phyloP scores from a whole-genome alignment of 2,888 invertebrate genomes.

The Yponomeuta sedellus region DNA sequence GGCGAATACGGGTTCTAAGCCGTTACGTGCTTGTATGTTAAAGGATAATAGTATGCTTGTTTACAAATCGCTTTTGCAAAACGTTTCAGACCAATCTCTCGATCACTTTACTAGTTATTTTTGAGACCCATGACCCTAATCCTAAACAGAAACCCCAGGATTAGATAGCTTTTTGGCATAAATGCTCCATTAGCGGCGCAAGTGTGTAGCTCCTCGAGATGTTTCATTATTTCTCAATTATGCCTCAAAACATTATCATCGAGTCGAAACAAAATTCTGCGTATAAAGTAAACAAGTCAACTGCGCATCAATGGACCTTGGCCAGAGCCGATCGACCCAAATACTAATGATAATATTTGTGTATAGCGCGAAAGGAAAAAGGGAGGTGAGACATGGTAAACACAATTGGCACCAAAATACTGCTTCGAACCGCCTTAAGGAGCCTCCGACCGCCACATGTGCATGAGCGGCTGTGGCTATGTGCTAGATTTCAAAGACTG shows the following conservation, averaged over 20 bases:
- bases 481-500: background rate
- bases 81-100: too few species aligned
- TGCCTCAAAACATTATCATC: background rate
- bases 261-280: background rate
- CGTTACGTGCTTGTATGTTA: background rate
- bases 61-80: too few species aligned
- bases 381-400: constrained; percentile 10
- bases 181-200: too few species aligned
- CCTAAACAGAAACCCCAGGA: too few species aligned
- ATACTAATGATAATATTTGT: constrained; percentile 11
- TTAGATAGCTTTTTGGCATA: too few species aligned
- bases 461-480: background rate
- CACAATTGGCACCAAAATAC: constrained; percentile 8
- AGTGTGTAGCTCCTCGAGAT: too few species aligned
- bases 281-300: constrained; percentile 5
- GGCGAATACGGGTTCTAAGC: too few species aligned
- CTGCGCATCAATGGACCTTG: constrained; percentile 11
- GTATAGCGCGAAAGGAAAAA: constrained; percentile 1
- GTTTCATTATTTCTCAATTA: background rate
- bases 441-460: background rate
- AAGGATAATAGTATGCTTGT: too few species aligned
- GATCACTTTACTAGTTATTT: too few species aligned
- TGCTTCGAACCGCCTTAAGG: constrained; percentile 7
- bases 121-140: too few species aligned
- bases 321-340: constrained; percentile 11